Evolutionary conservation across 2,797 vertebrate genomes (phyloP), one percentile per base, ranked within the genome.

Genomic region (Acipenser ruthenus): DNA sequence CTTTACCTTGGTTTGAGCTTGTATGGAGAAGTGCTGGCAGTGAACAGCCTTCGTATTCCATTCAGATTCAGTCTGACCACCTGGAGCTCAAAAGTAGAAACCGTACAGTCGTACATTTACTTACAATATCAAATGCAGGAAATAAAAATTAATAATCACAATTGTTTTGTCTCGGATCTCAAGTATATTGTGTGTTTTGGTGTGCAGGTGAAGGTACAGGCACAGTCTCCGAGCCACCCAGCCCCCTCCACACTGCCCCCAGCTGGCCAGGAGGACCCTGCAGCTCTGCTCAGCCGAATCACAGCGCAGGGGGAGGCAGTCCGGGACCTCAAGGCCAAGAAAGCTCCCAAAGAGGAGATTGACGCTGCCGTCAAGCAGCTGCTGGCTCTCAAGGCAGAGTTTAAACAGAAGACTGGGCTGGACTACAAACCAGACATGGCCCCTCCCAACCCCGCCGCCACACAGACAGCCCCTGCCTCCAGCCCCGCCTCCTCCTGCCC

Each of bases 291-390:
- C 79, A 90, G 80, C 0, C 86, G 81, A 51, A 88, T 98, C 6
- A 79, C 88, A 58, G 81, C 83, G 15, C 95, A 98, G 69, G 95
- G 93, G 1, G 93, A 97, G 50, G 49, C 80, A 13, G 92, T 99
- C 56, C 91, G 94, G 50, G 89, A 92, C 63, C 82, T 98, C 50
- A 98, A 99, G 84, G 70, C 84, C 8, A 90, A 86, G 78, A 96
- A 94, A 71, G 92, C 94, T 13, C 69, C 90, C 5, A 97, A 97
- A 71, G 92, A 94, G 11, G 90, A 96, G 50, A 79, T 95, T 10
- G 96, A 97, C 66, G 82, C 85, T 18, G 94, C 94, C 0, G 90
- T 98, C 62, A 91, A 95, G 72, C 84, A 86, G 61, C 90, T 98
- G 23, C 79, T 98, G 65, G 78, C 88, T 53, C 81, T 95, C 2